Evolutionary conservation across 2,113 vertebrate genomes (phyloP).

Genomic region (Galbula dea): DNA sequence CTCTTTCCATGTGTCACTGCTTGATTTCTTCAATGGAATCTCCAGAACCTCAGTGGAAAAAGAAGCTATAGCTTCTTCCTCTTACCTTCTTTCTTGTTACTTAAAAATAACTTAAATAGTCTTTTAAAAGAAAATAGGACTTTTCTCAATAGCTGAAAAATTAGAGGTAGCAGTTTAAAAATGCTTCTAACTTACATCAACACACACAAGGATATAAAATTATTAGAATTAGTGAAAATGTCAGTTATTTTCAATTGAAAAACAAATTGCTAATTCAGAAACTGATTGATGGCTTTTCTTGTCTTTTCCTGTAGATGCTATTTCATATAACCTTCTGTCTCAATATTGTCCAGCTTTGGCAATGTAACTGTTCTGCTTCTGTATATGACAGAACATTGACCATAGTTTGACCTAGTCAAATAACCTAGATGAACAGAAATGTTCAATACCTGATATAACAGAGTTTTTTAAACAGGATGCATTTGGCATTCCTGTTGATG

Average conservation of each 20-base stretch:
- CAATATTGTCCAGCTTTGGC: not conserved
- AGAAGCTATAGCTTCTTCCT: not conserved
- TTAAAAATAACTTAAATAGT: not conserved
- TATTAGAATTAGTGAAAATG: not conserved
- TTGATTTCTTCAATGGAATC: constrained; percentile 49
- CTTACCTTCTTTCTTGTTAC: not conserved
- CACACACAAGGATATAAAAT: not conserved
- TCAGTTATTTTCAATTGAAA: not conserved
- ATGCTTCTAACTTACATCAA: not conserved
- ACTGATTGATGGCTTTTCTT: not conserved
- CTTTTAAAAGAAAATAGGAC: not conserved
- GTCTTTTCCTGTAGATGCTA: not conserved
- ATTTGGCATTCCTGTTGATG: not conserved
- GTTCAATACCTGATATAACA: not conserved
- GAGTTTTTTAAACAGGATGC: not conserved
- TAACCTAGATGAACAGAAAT: not conserved
- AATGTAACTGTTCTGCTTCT: not conserved
- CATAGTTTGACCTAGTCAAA: not conserved
- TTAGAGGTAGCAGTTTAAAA: not conserved
- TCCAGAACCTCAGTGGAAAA: not conserved
- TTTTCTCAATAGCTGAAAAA: not conserved
- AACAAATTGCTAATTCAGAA: not conserved
- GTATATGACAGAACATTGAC: not conserved
- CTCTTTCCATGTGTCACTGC: constrained; percentile 27
- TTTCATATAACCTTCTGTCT: not conserved